Percentiles rank a stretch among this genome's conserved stretches.
phyloP scores from a whole-genome alignment of 2,888 invertebrate genomes.

The Aproaerema taeniolella region DNA sequence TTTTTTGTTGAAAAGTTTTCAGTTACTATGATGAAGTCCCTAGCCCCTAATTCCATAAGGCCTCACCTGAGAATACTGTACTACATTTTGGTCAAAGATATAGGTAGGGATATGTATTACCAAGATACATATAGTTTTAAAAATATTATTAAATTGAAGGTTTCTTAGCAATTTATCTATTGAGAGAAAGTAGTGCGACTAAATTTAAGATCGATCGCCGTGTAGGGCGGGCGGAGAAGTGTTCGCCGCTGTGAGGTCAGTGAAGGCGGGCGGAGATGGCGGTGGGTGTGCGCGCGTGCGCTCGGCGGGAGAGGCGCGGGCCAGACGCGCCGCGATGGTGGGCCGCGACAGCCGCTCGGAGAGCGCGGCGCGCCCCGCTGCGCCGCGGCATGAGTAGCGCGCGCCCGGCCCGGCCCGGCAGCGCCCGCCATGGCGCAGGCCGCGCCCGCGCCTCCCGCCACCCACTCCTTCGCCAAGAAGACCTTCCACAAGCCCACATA shows the following conservation, averaged over 20 bases:
- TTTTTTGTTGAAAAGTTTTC: no score
- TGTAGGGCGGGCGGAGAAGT: not conserved
- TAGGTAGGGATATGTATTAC: no score
- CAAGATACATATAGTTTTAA: no score
- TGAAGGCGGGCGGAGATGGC: conserved; percentile 42
- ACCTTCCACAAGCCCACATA: conserved; percentile 99
- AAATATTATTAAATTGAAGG: no score
- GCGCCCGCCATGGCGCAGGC: conserved; percentile 77
- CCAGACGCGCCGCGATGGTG: conserved; percentile 75
- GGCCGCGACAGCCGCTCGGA: conserved; percentile 77
- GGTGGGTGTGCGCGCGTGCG: conserved; percentile 25
- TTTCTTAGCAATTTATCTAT: no score
- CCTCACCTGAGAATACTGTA: no score
- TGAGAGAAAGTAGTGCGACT: no score
- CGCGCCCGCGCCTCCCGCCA: conserved; percentile 80
- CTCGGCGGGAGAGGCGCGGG: conserved; percentile 38
- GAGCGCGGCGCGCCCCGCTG: conserved; percentile 77
- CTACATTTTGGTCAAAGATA: no score
- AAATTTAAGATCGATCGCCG: not conserved
- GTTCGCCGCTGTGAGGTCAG: not conserved
- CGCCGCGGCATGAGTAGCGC: conserved; percentile 77
- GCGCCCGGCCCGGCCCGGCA: conserved; percentile 72
- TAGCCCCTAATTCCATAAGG: no score
- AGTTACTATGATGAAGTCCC: no score
- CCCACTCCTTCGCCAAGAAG: conserved; percentile 99